These are phyloP conservation scores for Oithona nana DNA, from an alignment of 2,888 invertebrate genomes.

Conservation along the genomic window DNA sequence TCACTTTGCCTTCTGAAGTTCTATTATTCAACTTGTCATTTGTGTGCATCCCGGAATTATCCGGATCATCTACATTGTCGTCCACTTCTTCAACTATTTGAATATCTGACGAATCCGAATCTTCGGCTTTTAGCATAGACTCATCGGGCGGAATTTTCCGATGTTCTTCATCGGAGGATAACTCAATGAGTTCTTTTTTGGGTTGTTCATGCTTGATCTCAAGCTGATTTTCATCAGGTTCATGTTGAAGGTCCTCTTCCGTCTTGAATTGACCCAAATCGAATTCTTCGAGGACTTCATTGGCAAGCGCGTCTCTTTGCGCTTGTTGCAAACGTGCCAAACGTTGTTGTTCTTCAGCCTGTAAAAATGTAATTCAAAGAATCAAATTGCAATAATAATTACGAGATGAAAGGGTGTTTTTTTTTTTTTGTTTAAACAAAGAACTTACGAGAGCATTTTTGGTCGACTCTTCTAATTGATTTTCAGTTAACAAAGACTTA, in stretches of 20 bases:
- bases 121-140: background rate
- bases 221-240: background rate
- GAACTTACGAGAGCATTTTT: slow-evolving; percentile 57
- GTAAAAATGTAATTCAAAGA: background rate
- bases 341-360: slow-evolving; percentile 61
- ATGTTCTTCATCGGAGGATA: background rate
- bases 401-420: too few species aligned
- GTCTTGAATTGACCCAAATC: background rate
- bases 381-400: background rate
- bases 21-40: slow-evolving; percentile 78
- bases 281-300: background rate
- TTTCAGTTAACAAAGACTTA: slow-evolving; percentile 80
- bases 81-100: background rate
- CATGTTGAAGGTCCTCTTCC: background rate
- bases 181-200: background rate
- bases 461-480: slow-evolving; percentile 76
- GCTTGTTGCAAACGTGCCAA: slow-evolving; percentile 29
- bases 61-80: slow-evolving; percentile 49
- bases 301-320: slow-evolving; percentile 24
- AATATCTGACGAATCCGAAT: slow-evolving; percentile 19
- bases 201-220: background rate
- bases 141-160: background rate
- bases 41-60: slow-evolving; percentile 79
- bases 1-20: slow-evolving; percentile 72
- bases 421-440: too few species aligned